Evolutionary conservation across 2,113 vertebrate species (phyloP).

Genomic region (Pterocles burchelli): DNA sequence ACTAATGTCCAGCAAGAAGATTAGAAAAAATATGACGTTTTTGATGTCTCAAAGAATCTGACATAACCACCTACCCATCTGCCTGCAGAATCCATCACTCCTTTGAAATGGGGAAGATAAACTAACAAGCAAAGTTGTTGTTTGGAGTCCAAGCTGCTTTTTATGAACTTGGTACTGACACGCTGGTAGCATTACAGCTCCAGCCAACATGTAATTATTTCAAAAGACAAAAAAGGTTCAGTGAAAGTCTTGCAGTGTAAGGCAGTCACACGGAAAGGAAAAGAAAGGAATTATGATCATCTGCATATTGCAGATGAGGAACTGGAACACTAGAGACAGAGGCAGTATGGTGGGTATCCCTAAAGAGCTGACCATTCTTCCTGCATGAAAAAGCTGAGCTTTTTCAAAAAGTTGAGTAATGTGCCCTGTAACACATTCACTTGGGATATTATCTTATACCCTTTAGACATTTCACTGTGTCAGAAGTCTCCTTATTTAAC

Average conservation of each 20-base stretch:
- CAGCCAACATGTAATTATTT: background rate
- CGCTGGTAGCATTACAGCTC: rapidly evolving
- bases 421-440: background rate
- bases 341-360: background rate
- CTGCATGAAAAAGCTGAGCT: background rate
- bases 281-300: background rate
- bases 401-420: background rate
- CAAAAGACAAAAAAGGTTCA: background rate
- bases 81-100: background rate
- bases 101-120: background rate
- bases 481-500: background rate
- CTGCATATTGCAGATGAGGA: background rate
- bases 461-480: background rate
- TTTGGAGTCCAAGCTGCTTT: background rate
- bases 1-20: background rate
- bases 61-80: background rate
- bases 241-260: background rate
- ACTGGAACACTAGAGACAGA: background rate
- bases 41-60: background rate
- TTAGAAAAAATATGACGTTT: background rate
- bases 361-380: background rate
- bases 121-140: background rate
- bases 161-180: background rate
- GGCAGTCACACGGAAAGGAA: background rate
- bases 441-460: background rate